Evolutionary conservation across 2,113 vertebrate genomes (phyloP), one percentile per base, ranked within the genome.

Genomic region (Phrynosoma blainvillii): DNA sequence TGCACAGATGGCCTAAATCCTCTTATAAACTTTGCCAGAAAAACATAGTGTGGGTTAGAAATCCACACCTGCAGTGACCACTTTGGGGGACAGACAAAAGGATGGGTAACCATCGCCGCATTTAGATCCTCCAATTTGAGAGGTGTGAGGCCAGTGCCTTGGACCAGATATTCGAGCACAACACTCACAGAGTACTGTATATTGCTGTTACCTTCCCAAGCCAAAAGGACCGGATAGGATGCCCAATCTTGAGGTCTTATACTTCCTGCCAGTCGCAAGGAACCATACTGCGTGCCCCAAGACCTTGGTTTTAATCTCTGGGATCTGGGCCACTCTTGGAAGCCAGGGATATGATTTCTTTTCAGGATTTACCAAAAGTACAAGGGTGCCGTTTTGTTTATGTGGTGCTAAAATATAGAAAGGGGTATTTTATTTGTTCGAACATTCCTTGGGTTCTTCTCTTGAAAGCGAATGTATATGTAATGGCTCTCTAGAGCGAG

Each of bases 391-490:
- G 21, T 56, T 62, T 79, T 68, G 40, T n/a, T 25, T 68, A 21
- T 21, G 11, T 68, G 84, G 84, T 86, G 62, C 84, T 70, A 70
- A 79, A 78, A 52, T 20, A 70, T 23, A 10, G 54, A 65, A 68
- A 16, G 23, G 23, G 10, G 0, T 68, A 30, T 70, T 32, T 56
- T 1, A 30, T 84, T 0, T 42, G 30, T 70, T 0, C 0, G 85
- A 52, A 5, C 84, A 65, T 84, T 21, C 88, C 81, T 0, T 0
- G 0, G 0, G 84, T 0, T 1, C 2, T 6, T 27, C n/a, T 70
- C 89, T n/a, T 3, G 66, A 85, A 68, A 82, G 84, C 76, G 88
- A 92, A 87, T 73, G 88, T 76, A 68, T 81, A 82, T 30, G 84
- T 30, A 12, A n/a, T 4, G 25, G 70, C 82, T 56, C 1, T 40